Evolutionary conservation across 2,113 vertebrate species (phyloP).

Genomic region (Nansenia antarctica): DNA sequence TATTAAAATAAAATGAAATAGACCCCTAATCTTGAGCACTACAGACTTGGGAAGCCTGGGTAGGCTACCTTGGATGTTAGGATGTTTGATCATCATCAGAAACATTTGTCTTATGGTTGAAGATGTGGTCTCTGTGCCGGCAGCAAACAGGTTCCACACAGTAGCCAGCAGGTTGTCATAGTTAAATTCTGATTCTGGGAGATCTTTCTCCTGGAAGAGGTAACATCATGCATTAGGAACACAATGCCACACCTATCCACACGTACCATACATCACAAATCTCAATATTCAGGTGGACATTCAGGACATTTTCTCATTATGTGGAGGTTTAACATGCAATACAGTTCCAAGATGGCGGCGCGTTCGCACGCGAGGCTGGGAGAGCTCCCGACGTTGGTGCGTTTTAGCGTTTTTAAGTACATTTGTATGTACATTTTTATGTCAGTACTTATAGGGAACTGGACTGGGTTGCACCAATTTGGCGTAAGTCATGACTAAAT

Average conservation of each 20-base stretch:
- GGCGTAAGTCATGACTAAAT: too few relatives aligned
- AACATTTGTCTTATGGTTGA: conserved; percentile 62
- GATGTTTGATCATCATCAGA: conserved; percentile 71
- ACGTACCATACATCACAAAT: background rate
- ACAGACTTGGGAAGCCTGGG: background rate
- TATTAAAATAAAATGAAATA: too few relatives aligned
- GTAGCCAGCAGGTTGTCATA: conserved; percentile 41
- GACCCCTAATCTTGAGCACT: background rate
- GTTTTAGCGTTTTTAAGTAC: too few relatives aligned
- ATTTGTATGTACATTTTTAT: too few relatives aligned
- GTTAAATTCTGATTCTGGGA: conserved; percentile 49
- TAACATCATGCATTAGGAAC: too few relatives aligned
- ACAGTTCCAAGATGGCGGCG: too few relatives aligned
- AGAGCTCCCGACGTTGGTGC: too few relatives aligned
- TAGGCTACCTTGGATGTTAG: conserved; percentile 61
- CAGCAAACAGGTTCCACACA: conserved; percentile 63
- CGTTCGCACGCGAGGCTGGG: too few relatives aligned
- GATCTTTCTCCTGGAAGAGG: conserved; percentile 56
- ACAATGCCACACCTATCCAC: background rate
- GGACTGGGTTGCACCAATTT: too few relatives aligned
- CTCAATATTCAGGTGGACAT: background rate
- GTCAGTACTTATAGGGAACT: too few relatives aligned
- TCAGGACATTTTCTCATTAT: background rate
- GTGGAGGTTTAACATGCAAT: background rate
- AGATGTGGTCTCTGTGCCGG: conserved; percentile 68